A percentile compares a stretch with the other conserved stretches of the same genome.
Evolutionary conservation across 1,140 invertebrate species (phyloP).

Genomic region (Trigoniulus corallinus): DNA sequence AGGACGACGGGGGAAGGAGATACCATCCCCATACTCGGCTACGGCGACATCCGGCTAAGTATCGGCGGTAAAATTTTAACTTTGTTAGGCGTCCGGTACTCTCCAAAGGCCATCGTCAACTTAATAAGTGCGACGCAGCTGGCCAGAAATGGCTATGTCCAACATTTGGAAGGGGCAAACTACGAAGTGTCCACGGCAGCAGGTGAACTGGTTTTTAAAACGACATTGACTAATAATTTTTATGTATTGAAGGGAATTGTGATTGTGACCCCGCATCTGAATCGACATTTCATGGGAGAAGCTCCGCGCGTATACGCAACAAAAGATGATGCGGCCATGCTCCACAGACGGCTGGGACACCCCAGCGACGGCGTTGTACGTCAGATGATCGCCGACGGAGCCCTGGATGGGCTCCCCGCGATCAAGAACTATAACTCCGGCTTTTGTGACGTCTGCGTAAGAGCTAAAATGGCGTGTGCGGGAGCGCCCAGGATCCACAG

Average conservation of each 20-base stretch:
- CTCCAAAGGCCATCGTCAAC: neutral
- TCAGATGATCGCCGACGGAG: neutral
- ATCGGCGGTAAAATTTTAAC: neutral
- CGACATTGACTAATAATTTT: neutral
- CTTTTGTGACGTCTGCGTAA: neutral
- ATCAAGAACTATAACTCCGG: neutral
- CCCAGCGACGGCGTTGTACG: neutral
- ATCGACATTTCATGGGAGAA: neutral
- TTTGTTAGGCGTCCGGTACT: neutral
- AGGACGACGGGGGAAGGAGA: neutral
- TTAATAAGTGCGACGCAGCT: neutral
- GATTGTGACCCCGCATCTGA: neutral
- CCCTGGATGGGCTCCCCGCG: neutral
- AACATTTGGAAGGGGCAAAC: neutral
- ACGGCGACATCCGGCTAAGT: neutral
- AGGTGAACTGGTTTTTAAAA: neutral
- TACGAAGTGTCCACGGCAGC: neutral
- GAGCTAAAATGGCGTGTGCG: neutral
- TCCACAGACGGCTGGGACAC: neutral
- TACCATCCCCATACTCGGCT: neutral
- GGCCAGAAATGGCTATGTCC: neutral
- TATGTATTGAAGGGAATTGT: neutral
- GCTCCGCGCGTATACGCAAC: neutral
- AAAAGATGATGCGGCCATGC: neutral
- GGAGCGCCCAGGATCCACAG: neutral